Evolutionary conservation across 2,113 vertebrate genomes (phyloP), one percentile per base, ranked within the genome.

Genomic region (Thunnus thynnus): DNA sequence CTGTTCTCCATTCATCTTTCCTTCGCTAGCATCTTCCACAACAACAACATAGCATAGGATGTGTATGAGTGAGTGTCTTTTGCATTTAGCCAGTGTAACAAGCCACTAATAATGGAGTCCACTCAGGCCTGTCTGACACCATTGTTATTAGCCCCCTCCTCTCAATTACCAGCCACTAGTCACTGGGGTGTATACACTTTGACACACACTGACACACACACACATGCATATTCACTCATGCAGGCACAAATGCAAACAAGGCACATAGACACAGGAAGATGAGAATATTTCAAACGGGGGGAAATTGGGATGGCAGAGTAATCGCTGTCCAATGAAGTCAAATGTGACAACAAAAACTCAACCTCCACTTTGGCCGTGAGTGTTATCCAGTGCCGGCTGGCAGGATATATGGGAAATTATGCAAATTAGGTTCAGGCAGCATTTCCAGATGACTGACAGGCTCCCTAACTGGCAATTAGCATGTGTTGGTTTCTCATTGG

Each of bases 391-490:
- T 11, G 63, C 5, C 0, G 63, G 18, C 76, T 79, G 78, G 44
- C 41, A 60, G 68, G 63, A 66, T 79, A 66, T 77, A 88, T 66
- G 67, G 17, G 65, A 86, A 86, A 90, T 93, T 89, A 91, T 92
- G 88, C 73, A 90, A 87, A 92, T 83, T 6, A 69, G 66, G 9
- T 77, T 76, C 80, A 72, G 82, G 57, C 72, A 2, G 63, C 84
- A 56, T 76, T 87, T 91, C 58, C 78, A 75, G 50, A 77, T 85
- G 84, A 92, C 63, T 92, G 92, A 89, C 92, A 90, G 73, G 71
- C 22, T 74, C 58, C 63, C 86, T 88, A 85, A 91, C 86, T 84
- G 66, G 72, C 84, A 90, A 91, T 93, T 92, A 92, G 72, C 84
- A 64, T 80, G 80, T 55, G 88, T 77, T 76, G 84, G 77, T 67